phyloP scores from a whole-genome alignment of 1,140 invertebrate species.

The Globodera ellingtonae region DNA sequence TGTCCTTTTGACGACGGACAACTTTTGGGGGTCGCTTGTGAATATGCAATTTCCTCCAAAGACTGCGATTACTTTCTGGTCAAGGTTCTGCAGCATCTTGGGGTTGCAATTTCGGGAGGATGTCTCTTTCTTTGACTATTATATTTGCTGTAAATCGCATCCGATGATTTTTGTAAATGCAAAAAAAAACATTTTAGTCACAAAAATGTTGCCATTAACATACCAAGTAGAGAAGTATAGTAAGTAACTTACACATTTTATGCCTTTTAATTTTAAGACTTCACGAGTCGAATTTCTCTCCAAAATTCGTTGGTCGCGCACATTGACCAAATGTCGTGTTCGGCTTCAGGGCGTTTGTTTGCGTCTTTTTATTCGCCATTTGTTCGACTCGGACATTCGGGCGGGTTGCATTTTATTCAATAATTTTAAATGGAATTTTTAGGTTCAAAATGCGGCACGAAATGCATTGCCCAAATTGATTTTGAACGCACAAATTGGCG shows the following conservation, averaged over 20 bases:
- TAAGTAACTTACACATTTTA: no score
- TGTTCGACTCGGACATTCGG: conserved; percentile 33
- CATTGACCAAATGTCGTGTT: conserved; percentile 9
- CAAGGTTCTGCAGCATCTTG: neutral
- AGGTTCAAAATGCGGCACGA: conserved; percentile 25
- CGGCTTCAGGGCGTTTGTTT: conserved; percentile 21
- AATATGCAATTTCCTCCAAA: conserved; percentile 28
- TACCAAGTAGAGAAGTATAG: no score
- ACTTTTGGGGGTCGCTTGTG: conserved; percentile 24
- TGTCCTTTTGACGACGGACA: conserved; percentile 9
- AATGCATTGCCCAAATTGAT: conserved; percentile 24
- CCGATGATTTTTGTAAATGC: neutral
- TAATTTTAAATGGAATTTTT: neutral
- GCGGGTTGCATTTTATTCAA: conserved; percentile 11
- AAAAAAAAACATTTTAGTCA: neutral
- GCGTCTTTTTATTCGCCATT: conserved; percentile 17
- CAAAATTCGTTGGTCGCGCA: conserved; percentile 34
- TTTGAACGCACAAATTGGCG: conserved; percentile 27
- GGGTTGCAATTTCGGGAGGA: no score
- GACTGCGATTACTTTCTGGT: conserved; percentile 38
- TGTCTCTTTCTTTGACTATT: no score
- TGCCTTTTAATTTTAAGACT: conserved; percentile 16
- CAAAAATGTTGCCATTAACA: neutral
- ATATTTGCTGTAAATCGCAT: neutral
- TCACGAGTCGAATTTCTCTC: conserved; percentile 35